Base-by-base conservation (phyloP, 2,113 vertebrate species). In the Oreotragus oreotragus region DNA sequence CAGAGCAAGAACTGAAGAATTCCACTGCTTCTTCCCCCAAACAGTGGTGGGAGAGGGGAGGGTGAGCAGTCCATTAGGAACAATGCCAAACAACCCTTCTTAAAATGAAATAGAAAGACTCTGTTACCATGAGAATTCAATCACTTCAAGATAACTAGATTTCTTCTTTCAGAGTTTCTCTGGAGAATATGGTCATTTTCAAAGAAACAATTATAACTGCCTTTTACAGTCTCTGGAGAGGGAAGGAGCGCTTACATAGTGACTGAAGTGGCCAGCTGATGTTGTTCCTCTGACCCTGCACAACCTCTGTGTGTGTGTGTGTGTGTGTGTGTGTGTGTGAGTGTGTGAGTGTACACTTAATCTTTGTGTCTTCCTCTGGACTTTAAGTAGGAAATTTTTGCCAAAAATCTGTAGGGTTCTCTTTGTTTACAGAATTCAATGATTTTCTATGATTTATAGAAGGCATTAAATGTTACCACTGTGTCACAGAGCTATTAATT, bases 141-240 rank as follows among this genome's bases (percentile, higher is more conserved):
- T 92, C 57, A 95, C 83, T 94, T 95, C 64, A 84, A 64, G 30
- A 81, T 91, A 96, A 97, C 97, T 96, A 95, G 77, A 96, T 90
- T 93, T 17, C 60, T 97, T 90, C 85, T 33, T 49, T 80, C 70
- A 92, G 95, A 79, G 45, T 12, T 89, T 53, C 92, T 97, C 81
- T 64, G 47, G 91, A 96, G 94, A 96, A 83, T 62, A 58, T 11
- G 43, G 70, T 17, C 83, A 83, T 94, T 97, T 96, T 64, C 47
- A 97, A 97, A 93, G 76, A 92, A 85, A 77, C 21, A 85, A 88
- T 94, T 88, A 33, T 58, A 91, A 88, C 39, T 86, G 88, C 73
- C 94, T 97, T 97, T 94, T 73, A 77, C 11, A 23, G 28, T 88
- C 64, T 84, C 57, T 45, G 57, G 91, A 90, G 81, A 90, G 15